phyloP scores from a whole-genome alignment of 2,888 invertebrate species.

The Drosophila histrio region DNA sequence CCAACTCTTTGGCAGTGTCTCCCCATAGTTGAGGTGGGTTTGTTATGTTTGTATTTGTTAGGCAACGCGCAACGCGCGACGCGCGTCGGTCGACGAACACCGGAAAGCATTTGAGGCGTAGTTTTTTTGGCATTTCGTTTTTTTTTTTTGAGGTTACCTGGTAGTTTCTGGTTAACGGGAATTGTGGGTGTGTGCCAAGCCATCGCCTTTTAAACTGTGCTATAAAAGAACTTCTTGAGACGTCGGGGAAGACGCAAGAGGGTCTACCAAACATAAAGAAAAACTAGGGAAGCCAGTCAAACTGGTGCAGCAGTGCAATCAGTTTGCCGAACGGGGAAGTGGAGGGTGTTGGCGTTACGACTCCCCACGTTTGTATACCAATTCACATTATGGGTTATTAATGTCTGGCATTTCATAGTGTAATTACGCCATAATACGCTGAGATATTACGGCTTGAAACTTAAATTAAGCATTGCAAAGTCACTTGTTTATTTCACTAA shows the following conservation, averaged over 20 bases:
- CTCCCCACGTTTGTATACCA: slow-evolving; percentile 2
- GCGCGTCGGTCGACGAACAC: slow-evolving; percentile 24
- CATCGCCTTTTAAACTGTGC: slow-evolving; percentile 48
- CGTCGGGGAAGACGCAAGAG: not conserved
- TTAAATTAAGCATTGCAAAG: not conserved
- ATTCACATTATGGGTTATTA: slow-evolving; percentile 48
- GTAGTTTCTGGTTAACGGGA: slow-evolving; percentile 41
- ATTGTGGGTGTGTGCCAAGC: slow-evolving; percentile 35
- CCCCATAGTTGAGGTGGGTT: slow-evolving; percentile 9
- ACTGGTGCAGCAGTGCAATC: slow-evolving; percentile 68
- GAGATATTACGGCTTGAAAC: slow-evolving; percentile 11
- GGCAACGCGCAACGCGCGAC: slow-evolving; percentile 25
- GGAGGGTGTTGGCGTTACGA: not conserved
- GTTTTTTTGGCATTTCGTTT: slow-evolving; percentile 22
- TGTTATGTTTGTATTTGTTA: slow-evolving; percentile 54
- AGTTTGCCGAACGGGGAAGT: not conserved
- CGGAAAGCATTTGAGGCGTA: slow-evolving; percentile 73
- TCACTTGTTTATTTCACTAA: slow-evolving; percentile 7
- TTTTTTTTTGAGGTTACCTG: slow-evolving; percentile 64
- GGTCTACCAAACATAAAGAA: slow-evolving; percentile 1
- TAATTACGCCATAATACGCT: slow-evolving; percentile 45
- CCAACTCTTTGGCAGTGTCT: slow-evolving; percentile 2
- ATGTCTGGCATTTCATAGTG: slow-evolving; percentile 38
- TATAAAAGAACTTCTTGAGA: slow-evolving; percentile 28
- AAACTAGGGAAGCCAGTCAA: slow-evolving; percentile 42